Percentiles rank a stretch among this genome's conserved stretches.
Evolutionary conservation across 2,888 invertebrate species (phyloP).

Genomic region (Troides aeacus): DNA sequence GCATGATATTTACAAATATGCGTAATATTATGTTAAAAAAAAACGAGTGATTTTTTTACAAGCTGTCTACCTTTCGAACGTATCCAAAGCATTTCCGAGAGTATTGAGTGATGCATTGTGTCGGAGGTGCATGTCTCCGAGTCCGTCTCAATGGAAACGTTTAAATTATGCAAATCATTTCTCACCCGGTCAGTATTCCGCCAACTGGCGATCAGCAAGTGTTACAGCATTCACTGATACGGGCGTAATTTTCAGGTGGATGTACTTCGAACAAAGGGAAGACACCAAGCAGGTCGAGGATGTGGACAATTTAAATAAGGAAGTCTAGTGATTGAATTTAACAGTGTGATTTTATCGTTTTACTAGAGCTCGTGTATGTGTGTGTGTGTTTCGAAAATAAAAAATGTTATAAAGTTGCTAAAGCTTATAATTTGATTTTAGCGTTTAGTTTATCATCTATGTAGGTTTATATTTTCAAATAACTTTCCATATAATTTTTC

Average conservation of each 20-base stretch:
- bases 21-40: background rate
- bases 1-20: background rate
- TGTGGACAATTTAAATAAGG: constrained; percentile 51
- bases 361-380: background rate
- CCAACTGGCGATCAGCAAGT: constrained; percentile 10
- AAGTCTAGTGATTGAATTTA: constrained; percentile 37
- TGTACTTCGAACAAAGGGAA: constrained; percentile 83
- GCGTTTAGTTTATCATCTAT: background rate
- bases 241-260: constrained; percentile 77
- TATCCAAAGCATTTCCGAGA: background rate
- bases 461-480: background rate
- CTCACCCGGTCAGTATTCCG: constrained; percentile 13
- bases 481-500: background rate
- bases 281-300: constrained; percentile 60
- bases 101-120: too few species aligned
- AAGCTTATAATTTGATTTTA: constrained; percentile 14
- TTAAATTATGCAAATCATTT: constrained; percentile 19
- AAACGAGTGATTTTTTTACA: background rate
- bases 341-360: constrained; percentile 23
- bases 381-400: constrained; percentile 28
- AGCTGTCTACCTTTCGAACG: background rate
- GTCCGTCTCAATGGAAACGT: background rate
- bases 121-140: constrained; percentile 5
- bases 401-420: constrained; percentile 16
- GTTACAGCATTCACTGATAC: constrained; percentile 17